Evolutionary conservation across 2,113 vertebrate species (phyloP).

Genomic region (Phasianus colchicus): DNA sequence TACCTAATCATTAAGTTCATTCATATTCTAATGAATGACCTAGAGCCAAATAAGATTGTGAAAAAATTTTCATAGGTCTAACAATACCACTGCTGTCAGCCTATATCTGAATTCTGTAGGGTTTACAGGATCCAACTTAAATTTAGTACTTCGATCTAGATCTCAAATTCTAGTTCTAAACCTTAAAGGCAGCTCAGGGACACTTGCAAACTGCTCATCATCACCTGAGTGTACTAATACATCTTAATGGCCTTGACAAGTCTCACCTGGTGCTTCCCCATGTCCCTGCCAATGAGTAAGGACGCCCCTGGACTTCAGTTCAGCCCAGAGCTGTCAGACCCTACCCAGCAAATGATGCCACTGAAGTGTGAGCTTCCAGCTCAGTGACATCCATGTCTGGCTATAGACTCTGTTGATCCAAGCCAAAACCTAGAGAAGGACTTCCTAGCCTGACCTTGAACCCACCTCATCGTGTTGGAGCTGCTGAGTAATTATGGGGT

Average conservation of each 20-base stretch:
- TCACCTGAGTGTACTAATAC: not conserved
- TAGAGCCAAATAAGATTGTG: not conserved
- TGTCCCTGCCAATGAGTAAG: not conserved
- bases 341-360: fast-evolving
- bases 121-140: not conserved
- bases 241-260: not conserved
- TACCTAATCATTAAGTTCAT: not conserved
- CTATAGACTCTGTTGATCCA: not conserved
- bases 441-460: not conserved
- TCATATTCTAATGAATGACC: not conserved
- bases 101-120: not conserved
- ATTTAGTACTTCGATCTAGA: not conserved
- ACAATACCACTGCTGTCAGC: not conserved
- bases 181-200: not conserved
- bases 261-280: not conserved
- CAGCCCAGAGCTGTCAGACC: fast-evolving
- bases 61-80: not conserved
- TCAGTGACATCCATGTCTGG: not conserved
- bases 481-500: fast-evolving
- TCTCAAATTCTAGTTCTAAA: not conserved
- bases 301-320: not conserved
- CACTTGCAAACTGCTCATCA: not conserved
- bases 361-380: not conserved
- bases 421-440: not conserved
- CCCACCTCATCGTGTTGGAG: not conserved